Conservation (phyloP, 2,888 invertebrate genomes). For the Plebejus anna region DNA sequence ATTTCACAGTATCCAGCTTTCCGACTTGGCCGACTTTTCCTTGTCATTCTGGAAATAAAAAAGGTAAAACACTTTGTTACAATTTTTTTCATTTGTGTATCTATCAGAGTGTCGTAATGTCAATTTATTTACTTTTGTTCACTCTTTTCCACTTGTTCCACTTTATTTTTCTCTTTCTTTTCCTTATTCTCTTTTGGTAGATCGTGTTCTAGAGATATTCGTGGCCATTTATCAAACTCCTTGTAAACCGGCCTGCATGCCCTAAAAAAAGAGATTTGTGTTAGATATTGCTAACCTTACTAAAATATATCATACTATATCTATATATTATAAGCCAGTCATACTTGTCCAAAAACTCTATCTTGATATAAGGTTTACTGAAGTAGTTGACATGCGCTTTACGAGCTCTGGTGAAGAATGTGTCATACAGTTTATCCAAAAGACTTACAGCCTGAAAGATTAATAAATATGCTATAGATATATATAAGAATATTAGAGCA, state of each 20-base stretch:
- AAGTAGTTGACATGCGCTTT: constrained; percentile 81
- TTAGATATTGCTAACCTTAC: constrained; percentile 33
- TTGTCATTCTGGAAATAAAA: constrained; percentile 73
- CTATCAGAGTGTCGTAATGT: constrained; percentile 29
- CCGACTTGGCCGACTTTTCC: constrained; percentile 62
- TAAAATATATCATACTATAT: constrained; percentile 35
- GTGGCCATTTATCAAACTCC: constrained; percentile 83
- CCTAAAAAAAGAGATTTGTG: constrained; percentile 51
- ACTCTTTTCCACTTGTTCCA: not conserved
- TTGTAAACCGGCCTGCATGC: constrained; percentile 81
- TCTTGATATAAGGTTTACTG: constrained; percentile 85
- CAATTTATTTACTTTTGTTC: constrained; percentile 23
- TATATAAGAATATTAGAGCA: constrained; percentile 38
- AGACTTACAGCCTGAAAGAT: constrained; percentile 81
- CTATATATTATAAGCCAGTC: constrained; percentile 49
- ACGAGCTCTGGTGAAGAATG: constrained; percentile 73
- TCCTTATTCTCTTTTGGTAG: constrained; percentile 60
- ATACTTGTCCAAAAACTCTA: constrained; percentile 85
- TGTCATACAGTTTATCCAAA: constrained; percentile 83
- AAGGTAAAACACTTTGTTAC: constrained; percentile 7
- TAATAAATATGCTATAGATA: constrained; percentile 71
- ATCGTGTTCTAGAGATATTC: constrained; percentile 69
- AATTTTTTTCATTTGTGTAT: constrained; percentile 16
- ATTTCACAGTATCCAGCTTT: constrained; percentile 87
- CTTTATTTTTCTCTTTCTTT: constrained; percentile 49